phyloP scores from a whole-genome alignment of 2,888 invertebrate species.

The Limnephilus rhombicus region DNA sequence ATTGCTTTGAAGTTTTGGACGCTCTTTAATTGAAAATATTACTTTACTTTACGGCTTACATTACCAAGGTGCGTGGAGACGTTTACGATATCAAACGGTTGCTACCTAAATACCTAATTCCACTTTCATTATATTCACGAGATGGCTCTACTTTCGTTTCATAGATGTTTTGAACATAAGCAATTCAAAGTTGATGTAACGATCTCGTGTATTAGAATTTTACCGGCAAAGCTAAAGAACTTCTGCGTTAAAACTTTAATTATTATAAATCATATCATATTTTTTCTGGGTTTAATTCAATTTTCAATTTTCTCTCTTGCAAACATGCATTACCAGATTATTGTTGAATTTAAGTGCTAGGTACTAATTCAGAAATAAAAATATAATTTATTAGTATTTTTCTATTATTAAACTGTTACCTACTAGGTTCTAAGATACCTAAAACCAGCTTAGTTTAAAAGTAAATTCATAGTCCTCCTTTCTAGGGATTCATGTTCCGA shows the following conservation, averaged over 20 bases:
- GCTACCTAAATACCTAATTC: constrained; percentile 5
- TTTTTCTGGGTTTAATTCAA: not conserved
- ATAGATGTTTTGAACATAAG: constrained; percentile 2
- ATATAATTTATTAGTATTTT: too few relatives aligned
- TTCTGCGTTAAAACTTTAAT: not conserved
- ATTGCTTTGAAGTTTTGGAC: constrained; percentile 32
- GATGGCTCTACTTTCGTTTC: not conserved
- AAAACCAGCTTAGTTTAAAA: too few relatives aligned
- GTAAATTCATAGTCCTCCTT: too few relatives aligned
- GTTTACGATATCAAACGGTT: constrained; percentile 34
- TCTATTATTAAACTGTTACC: too few relatives aligned
- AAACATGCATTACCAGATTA: not conserved
- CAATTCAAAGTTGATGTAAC: not conserved
- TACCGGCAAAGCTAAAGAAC: not conserved
- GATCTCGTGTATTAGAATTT: not conserved
- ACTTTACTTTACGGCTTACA: constrained; percentile 12
- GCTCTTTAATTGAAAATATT: constrained; percentile 44
- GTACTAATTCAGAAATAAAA: too few relatives aligned
- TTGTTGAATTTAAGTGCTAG: too few relatives aligned
- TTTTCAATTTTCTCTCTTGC: not conserved
- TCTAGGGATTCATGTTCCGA: too few relatives aligned
- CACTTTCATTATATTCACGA: constrained; percentile 16
- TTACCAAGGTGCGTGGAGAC: constrained; percentile 9
- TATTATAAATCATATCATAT: not conserved
- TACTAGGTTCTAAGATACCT: too few relatives aligned